Evolutionary conservation across 2,888 invertebrate species (phyloP).

Genomic region (Lottia scabra): DNA sequence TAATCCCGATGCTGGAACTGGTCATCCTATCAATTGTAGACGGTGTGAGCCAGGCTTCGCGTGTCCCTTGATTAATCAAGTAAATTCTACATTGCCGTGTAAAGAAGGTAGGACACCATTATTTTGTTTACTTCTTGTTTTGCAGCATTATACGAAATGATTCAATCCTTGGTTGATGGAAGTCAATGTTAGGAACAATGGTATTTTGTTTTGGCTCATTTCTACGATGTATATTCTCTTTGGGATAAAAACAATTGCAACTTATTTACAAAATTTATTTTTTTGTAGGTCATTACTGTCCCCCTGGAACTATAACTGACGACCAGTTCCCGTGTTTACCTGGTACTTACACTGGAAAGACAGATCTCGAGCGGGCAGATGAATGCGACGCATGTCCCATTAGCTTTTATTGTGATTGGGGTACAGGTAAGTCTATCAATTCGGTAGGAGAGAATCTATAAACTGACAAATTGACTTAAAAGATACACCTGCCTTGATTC

Average conservation of each 20-base stretch:
- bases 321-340: constrained; percentile 63
- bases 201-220: no score
- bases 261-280: no score
- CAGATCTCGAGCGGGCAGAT: constrained; percentile 56
- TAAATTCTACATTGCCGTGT: constrained; percentile 51
- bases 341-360: constrained; percentile 57
- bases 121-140: no score
- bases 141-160: no score
- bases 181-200: no score
- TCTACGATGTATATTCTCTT: no score
- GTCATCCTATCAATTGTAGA: constrained; percentile 60
- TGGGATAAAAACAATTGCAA: no score
- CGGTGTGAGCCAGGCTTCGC: constrained; percentile 59
- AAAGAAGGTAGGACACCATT: constrained; percentile 46
- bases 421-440: constrained; percentile 41
- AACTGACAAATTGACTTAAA: neutral
- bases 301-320: constrained; percentile 54
- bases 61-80: constrained; percentile 58
- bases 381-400: constrained; percentile 63
- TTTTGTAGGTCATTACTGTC: constrained; percentile 62
- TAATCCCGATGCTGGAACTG: constrained; percentile 53
- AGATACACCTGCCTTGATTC: no score
- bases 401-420: constrained; percentile 59
- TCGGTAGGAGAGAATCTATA: neutral
- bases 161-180: no score